Evolutionary conservation across 2,888 invertebrate species (phyloP).

Genomic region (Cataglyphis cursor): DNA sequence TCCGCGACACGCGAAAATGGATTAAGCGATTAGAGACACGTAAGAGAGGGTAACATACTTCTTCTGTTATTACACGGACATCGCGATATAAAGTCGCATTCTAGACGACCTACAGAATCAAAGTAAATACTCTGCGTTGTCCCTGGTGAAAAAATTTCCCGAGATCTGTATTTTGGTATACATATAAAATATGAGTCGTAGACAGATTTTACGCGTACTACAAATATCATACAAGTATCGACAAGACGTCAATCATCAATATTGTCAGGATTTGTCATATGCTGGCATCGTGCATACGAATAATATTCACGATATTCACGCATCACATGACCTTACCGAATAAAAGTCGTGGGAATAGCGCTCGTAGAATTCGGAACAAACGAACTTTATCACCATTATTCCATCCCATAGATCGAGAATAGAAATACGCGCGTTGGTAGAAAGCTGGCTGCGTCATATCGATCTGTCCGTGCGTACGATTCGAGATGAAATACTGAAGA

Average conservation of each 20-base stretch:
- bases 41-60: conserved; percentile 4
- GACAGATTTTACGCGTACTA: background rate
- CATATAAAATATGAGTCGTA: background rate
- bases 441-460: conserved; percentile 5
- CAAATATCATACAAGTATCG: background rate
- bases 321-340: conserved; percentile 30
- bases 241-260: background rate
- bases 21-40: conserved; percentile 35
- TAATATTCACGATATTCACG: background rate
- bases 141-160: background rate
- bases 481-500: conserved; percentile 20
- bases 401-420: conserved; percentile 51
- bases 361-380: conserved; percentile 54
- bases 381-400: conserved; percentile 64
- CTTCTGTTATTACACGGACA: conserved; percentile 11
- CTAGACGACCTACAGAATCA: background rate
- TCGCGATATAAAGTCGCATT: background rate
- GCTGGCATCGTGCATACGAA: background rate
- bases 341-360: conserved; percentile 51
- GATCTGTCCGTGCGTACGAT: background rate
- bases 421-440: conserved; percentile 19
- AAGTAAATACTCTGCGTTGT: background rate
- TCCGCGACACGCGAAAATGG: conserved; percentile 19
- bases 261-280: background rate
- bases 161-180: background rate